Base-by-base conservation (phyloP, 2,113 vertebrate genomes). In the Vanacampus margaritifer region DNA sequence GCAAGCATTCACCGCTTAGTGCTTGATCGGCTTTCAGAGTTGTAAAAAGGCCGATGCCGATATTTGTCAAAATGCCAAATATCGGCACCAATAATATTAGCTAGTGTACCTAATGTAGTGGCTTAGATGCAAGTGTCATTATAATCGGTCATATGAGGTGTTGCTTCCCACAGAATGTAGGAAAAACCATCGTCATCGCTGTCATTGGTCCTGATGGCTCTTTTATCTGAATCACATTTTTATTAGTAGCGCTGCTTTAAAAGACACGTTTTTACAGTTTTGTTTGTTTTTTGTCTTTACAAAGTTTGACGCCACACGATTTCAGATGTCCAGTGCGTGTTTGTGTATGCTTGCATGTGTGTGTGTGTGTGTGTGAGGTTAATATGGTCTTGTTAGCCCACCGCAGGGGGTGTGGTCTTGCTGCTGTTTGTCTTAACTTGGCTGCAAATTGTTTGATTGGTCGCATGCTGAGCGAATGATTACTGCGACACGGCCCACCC, bases 341-440 rank as follows among this genome's bases (percentile, higher is more conserved):
- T 19, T n/a, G 26, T 46, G 28, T 21, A 51, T 72, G n/a, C 71
- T 28, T 65, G 65, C 69, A 69, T 74, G 64, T 71, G 65, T 79
- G 73, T 28, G 75, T 78, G 73, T 73, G 71, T 68, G 64, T 24
- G 41, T 60, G 28, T 82, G 88, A 89, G 89, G 89, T 86, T 90
- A 79, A 86, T 90, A 88, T 68, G 87, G 78, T 90, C 91, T 87
- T 86, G 91, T 93, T 92, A 91, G 89, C 80, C 67, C 87, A 71
- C 87, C 84, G 89, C 87, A 57, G 92, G 94, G 89, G 93, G 92
- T 81, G 84, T 81, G 84, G 92, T 91, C 89, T 81, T 82, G 80
- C 65, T 76, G 77, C 81, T 91, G 92, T 92, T 94, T 94, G 89
- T 92, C 89, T 90, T 91, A 91, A 92, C 91, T 89, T 90, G 68